Percentiles rank a stretch among this genome's conserved stretches.
Evolutionary conservation across 2,888 invertebrate genomes (phyloP).

Genomic region (Amphipoea lucens): DNA sequence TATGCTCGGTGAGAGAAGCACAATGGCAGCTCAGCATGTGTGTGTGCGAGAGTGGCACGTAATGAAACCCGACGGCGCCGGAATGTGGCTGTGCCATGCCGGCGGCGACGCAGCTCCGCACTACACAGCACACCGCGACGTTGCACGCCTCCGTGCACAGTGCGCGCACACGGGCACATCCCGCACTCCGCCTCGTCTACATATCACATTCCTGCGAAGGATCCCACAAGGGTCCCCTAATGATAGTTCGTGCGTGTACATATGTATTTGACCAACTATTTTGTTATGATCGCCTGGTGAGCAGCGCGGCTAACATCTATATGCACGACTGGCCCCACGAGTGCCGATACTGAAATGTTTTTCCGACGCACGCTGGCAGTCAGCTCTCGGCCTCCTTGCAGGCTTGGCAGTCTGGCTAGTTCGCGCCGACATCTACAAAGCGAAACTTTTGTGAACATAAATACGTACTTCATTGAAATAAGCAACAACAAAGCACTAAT

Average conservation of each 20-base stretch:
- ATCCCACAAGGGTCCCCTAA: too few relatives aligned
- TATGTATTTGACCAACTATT: background rate
- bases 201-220: background rate
- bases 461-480: background rate
- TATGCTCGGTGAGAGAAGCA: background rate
- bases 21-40: background rate
- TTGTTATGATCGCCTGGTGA: background rate
- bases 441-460: background rate
- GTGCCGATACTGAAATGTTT: background rate
- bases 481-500: background rate
- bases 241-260: background rate
- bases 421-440: background rate
- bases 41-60: slow-evolving; percentile 2
- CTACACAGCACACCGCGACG: background rate
- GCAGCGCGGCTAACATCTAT: background rate
- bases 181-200: background rate
- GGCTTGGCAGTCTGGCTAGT: background rate
- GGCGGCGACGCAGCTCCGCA: background rate
- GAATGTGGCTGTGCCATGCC: background rate
- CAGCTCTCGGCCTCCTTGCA: background rate
- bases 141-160: too few relatives aligned
- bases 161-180: background rate
- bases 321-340: background rate
- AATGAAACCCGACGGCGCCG: slow-evolving; percentile 8
- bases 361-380: background rate